Conservation (phyloP, 2,797 vertebrate genomes). For the Taeniopygia guttata region DNA sequence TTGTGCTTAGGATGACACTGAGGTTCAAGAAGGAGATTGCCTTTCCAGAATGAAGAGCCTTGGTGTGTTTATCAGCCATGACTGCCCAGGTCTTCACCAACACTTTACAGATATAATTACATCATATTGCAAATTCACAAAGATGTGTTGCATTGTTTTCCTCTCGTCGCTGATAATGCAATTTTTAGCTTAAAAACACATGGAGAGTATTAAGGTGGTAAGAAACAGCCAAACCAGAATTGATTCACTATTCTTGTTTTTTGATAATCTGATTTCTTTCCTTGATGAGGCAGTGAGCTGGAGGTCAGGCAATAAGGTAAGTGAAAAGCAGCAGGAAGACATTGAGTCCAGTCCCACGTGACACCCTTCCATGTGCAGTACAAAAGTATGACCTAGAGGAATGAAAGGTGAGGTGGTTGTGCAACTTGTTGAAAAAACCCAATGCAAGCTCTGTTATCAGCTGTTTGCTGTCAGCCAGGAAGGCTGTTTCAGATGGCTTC, state of each 20-base stretch:
- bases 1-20: background rate
- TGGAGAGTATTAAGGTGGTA: background rate
- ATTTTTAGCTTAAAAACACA: background rate
- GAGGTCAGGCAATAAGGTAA: background rate
- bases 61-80: background rate
- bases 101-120: background rate
- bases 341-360: rapidly evolving
- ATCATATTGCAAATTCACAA: background rate
- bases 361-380: background rate
- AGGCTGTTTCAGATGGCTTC: background rate
- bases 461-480: background rate
- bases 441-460: background rate
- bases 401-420: background rate
- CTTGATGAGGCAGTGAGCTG: background rate
- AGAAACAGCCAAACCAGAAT: background rate
- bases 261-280: background rate
- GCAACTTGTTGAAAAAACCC: background rate
- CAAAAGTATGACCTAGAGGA: background rate
- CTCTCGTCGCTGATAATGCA: background rate
- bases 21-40: background rate
- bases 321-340: background rate
- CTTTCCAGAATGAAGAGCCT: background rate
- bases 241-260: background rate
- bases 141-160: background rate
- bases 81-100: background rate